Base-by-base conservation (phyloP, 2,113 vertebrate genomes). In the Eurystomus gularis region DNA sequence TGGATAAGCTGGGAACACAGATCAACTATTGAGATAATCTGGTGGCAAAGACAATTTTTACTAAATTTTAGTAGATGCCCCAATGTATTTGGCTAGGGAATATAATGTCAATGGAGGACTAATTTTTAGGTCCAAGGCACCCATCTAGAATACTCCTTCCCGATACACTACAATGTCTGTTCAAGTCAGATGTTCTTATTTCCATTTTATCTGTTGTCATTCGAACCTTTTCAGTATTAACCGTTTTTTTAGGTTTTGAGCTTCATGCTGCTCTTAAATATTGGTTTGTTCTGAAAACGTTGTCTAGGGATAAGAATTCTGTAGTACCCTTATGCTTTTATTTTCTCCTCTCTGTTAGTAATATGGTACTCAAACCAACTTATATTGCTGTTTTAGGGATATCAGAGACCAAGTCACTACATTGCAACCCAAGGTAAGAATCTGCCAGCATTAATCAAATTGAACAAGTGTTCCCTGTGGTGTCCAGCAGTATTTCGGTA, bases 341-440 rank as follows among this genome's bases (percentile, higher is more conserved):
- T 97, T 97, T 96, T 86, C 73, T 64, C 25, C 15, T 87, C 11
- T 87, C 39, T 68, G 62, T 79, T 92, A 72, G 20, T 94, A 88
- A 72, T 85, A 44, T 64, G 80, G 52, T 95, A 95, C 96, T 90
- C 97, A 97, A 96, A 98, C 95, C 40, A 93, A 96, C 54, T 82
- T 97, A 85, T 95, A 97, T 96, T 98, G 88, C 93, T 97, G 28
- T 98, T 98, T 91, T 98, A 99, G 99, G 99, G 99, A 31, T 99
- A 99, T 96, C 99, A 99, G 97, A 98, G 99, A 96, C 99, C 99
- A 66, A 99, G 99, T 90, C 99, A 99, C 97, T 99, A 99, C 97
- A 99, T 99, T 90, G 99, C 99, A 75, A 99, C 99, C 60, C 99
- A 99, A 98, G 99, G 99, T 99, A 98, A 99, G 98, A 90, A 68